These are phyloP conservation scores for Gymnopithys bicolor DNA, from an alignment of 2,797 vertebrate genomes.

Conservation along the genomic window DNA sequence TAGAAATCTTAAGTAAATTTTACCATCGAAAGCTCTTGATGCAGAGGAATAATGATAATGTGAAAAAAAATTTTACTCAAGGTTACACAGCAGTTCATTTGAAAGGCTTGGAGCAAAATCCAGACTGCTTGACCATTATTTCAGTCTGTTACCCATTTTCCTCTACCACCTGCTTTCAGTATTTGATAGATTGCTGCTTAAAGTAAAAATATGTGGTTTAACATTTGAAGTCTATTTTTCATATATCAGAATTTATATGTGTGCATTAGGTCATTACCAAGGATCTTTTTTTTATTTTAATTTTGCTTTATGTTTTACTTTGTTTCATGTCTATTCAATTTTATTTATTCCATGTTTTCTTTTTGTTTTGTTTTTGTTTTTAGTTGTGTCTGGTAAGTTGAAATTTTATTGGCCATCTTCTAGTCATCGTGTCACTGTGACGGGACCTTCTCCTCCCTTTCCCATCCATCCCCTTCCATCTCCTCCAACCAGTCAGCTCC, in stretches of 20 bases:
- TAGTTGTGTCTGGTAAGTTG: constrained; percentile 99
- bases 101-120: not conserved
- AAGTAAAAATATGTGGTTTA: not conserved
- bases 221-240: constrained; percentile 4
- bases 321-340: constrained; percentile 85
- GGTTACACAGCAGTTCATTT: not conserved
- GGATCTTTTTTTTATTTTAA: constrained; percentile 41
- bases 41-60: not conserved
- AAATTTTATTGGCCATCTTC: constrained; percentile 97
- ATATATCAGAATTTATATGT: constrained; percentile 19
- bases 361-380: constrained; percentile 89
- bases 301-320: constrained; percentile 64
- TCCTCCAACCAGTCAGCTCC: constrained; percentile 91
- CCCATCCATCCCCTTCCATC: constrained; percentile 90
- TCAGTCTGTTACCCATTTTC: not conserved
- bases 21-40: not conserved
- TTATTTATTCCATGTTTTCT: constrained; percentile 87
- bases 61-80: not conserved
- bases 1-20: not conserved
- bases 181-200: not conserved
- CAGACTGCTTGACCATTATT: not conserved
- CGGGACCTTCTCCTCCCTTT: constrained; percentile 91
- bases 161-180: not conserved
- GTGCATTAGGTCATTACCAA: constrained; percentile 42
- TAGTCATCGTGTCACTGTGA: constrained; percentile 92